phyloP scores from a whole-genome alignment of 2,797 vertebrate species.

The Microctenopoma lineatum region DNA sequence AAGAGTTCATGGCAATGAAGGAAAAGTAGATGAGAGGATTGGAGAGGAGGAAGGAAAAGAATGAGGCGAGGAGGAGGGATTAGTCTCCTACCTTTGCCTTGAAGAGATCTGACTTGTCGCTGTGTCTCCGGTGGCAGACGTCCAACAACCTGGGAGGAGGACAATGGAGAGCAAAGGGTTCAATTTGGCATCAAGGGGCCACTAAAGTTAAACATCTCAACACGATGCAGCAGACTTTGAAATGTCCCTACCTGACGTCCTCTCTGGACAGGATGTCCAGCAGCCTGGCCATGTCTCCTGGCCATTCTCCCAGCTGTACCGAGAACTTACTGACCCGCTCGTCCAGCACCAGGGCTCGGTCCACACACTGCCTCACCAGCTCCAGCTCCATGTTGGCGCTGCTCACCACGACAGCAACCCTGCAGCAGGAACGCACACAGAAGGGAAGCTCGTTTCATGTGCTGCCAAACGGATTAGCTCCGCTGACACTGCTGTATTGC shows the following conservation, averaged over 20 bases:
- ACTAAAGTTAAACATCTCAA: neutral
- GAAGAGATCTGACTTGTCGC: slow-evolving; percentile 87
- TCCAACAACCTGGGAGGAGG: slow-evolving; percentile 85
- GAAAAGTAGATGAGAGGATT: slow-evolving; percentile 27
- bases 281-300: slow-evolving; percentile 89
- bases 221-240: neutral
- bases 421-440: slow-evolving; percentile 58
- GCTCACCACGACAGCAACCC: slow-evolving; percentile 89
- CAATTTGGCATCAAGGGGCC: neutral
- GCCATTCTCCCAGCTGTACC: slow-evolving; percentile 85
- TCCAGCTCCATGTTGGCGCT: slow-evolving; percentile 90
- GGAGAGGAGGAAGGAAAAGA: slow-evolving; percentile 16
- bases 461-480: slow-evolving; percentile 40
- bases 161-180: neutral
- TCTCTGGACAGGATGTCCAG: slow-evolving; percentile 89
- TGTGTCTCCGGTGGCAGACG: slow-evolving; percentile 86
- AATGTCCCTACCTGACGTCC: slow-evolving; percentile 84
- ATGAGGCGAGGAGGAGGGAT: slow-evolving; percentile 25
- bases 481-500: slow-evolving; percentile 8
- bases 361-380: slow-evolving; percentile 88
- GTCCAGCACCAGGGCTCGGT: slow-evolving; percentile 89
- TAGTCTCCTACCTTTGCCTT: slow-evolving; percentile 84
- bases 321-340: slow-evolving; percentile 88
- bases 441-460: slow-evolving; percentile 22
- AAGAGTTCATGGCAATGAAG: slow-evolving; percentile 8